Conservation (phyloP, 2,888 invertebrate genomes). For the Synanthedon andrenaeformis region DNA sequence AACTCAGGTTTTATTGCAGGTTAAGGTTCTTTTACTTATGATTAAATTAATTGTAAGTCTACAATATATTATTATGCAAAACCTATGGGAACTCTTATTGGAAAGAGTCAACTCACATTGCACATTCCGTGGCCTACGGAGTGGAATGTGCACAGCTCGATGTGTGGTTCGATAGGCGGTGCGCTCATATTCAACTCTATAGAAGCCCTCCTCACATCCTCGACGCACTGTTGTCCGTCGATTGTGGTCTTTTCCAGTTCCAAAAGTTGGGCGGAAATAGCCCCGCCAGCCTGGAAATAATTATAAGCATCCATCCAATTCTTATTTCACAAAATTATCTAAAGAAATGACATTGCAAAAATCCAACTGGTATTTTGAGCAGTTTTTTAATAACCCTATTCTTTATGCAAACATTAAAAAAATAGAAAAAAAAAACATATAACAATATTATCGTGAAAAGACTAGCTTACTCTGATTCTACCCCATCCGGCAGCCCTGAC, state of each 20-base stretch:
- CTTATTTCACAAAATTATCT: too few relatives aligned
- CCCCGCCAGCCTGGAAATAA: conserved; percentile 20
- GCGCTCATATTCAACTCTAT: conserved; percentile 13
- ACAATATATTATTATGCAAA: too few relatives aligned
- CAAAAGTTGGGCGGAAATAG: conserved; percentile 22
- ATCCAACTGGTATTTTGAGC: too few relatives aligned
- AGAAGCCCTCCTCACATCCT: conserved; percentile 10
- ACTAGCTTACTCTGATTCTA: conserved; percentile 24
- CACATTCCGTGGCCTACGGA: conserved; percentile 21
- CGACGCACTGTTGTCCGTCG: conserved; percentile 18
- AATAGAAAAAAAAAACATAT: too few relatives aligned
- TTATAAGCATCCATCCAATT: background rate
- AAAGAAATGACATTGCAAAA: too few relatives aligned
- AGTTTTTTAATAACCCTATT: too few relatives aligned
- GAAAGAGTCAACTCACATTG: conserved; percentile 5
- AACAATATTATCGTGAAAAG: too few relatives aligned
- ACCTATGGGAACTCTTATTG: too few relatives aligned
- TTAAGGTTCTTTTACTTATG: too few relatives aligned
- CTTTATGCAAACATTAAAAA: too few relatives aligned
- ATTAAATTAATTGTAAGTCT: too few relatives aligned
- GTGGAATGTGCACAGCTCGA: conserved; percentile 22
- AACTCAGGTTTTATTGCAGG: too few relatives aligned
- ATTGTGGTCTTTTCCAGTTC: conserved; percentile 16
- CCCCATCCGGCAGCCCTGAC: conserved; percentile 43
- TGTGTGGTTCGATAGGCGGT: background rate